Conservation (phyloP, 2,888 invertebrate genomes). For the Mechanitis messenoides region DNA sequence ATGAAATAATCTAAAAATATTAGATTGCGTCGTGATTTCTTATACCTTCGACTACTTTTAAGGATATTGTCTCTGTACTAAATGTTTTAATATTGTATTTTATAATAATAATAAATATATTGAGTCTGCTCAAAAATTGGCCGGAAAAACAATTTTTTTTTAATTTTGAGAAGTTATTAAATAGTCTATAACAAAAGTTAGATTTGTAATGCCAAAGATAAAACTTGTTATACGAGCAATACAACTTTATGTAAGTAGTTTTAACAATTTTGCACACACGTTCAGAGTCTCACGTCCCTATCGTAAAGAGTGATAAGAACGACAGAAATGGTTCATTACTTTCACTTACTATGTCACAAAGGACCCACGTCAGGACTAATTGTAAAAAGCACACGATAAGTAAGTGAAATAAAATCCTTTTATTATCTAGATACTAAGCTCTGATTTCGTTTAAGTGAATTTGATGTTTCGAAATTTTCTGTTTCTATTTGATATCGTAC, state of each 20-base stretch:
- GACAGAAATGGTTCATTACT: constrained; percentile 63
- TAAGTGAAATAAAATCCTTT: constrained; percentile 23
- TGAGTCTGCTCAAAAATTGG: too few relatives aligned
- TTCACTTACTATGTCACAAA: constrained; percentile 46
- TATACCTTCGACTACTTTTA: too few relatives aligned
- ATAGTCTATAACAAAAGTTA: too few relatives aligned
- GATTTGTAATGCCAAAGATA: background rate
- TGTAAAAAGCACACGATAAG: constrained; percentile 38
- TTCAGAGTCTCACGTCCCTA: constrained; percentile 43
- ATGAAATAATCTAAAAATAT: too few relatives aligned
- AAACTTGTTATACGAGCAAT: background rate
- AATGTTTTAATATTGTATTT: too few relatives aligned
- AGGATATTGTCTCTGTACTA: too few relatives aligned
- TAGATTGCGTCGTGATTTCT: too few relatives aligned
- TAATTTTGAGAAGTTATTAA: too few relatives aligned
- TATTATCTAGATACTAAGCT: constrained; percentile 1
- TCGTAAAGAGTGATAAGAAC: constrained; percentile 59
- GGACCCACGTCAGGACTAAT: constrained; percentile 31
- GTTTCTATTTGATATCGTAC: background rate
- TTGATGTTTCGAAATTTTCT: background rate
- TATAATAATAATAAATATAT: too few relatives aligned
- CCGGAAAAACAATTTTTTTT: too few relatives aligned
- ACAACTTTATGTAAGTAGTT: background rate
- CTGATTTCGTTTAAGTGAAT: background rate
- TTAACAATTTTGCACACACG: constrained; percentile 21